Evolutionary conservation across 2,888 invertebrate genomes (phyloP).

Genomic region (Perizoma affinitatum): DNA sequence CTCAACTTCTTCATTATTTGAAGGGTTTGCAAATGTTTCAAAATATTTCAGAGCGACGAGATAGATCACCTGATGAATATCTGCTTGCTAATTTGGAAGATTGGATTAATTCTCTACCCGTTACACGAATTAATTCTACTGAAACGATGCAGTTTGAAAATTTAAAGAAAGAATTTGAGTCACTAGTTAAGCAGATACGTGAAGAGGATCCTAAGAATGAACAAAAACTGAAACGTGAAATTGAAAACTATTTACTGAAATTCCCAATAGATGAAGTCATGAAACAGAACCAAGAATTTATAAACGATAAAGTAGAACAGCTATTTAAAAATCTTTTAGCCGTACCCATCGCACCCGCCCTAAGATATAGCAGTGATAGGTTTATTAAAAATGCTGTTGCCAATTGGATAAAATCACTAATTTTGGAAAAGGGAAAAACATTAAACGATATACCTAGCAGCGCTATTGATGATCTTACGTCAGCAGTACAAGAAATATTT

Average conservation of each 20-base stretch:
- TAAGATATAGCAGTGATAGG: constrained; percentile 1
- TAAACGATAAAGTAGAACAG: constrained; percentile 27
- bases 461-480: constrained; percentile 15
- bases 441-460: constrained; percentile 8
- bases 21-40: constrained; percentile 40
- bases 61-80: constrained; percentile 14
- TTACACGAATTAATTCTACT: constrained; percentile 28
- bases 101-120: constrained; percentile 16
- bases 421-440: constrained; percentile 7
- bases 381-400: constrained; percentile 34
- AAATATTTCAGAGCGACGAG: constrained; percentile 35
- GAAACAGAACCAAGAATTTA: constrained; percentile 20
- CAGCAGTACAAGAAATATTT: constrained; percentile 10
- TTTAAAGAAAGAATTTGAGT: constrained; percentile 13
- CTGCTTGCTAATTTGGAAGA: constrained; percentile 6
- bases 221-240: constrained; percentile 21
- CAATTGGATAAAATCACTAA: constrained; percentile 16
- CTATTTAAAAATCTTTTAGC: constrained; percentile 20
- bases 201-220: constrained; percentile 15
- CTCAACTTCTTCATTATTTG: constrained; percentile 38
- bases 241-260: constrained; percentile 23
- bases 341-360: constrained; percentile 1
- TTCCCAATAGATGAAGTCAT: constrained; percentile 33
- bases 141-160: constrained; percentile 11
- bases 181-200: constrained; percentile 11